Evolutionary conservation across 2,888 invertebrate species (phyloP), one percentile per base, ranked within the genome.

Genomic region (Cactoblastis cactorum): DNA sequence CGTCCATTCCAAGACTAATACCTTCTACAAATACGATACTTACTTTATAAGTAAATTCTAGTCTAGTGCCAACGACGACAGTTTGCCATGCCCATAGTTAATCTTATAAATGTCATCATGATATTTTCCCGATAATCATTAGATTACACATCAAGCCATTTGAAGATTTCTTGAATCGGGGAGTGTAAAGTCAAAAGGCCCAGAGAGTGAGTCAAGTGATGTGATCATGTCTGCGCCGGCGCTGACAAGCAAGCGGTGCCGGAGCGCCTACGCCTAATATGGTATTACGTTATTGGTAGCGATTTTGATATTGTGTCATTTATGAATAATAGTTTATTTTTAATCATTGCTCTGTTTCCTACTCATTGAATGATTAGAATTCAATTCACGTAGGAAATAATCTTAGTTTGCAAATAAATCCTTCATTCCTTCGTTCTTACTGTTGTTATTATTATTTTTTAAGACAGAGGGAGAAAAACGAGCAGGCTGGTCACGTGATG

Each of bases 191-290:
- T 52, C 39, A 52, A 49, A 28, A 55, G 28, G 15, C 33, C 35
- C 34, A 18, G 33, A 48, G 48, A 34, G 43, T 57, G 55, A 55
- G 37, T 55, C 52, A 57, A 52, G 45, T 51, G 28, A 43, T 43
- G 43, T 28, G 43, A 28, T 43, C 43, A 43, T 15, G 48, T 49
- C 34, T 53, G 48, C 43, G 52, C 46, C 52, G 53, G 52, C 52
- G 52, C 52, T 45, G 24, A 39, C 48, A 34, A 47, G 43, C 45
- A n/a, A n/a, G n/a, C 28, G 28, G 22, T 22, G 22, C 22, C 49
- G 49, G 18, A n/a, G 19, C 46, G 34, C 50, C 52, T 33, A 37
- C 43, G 41, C 53, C 49, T 34, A n/a, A 51, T 28, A 54, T 43
- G 54, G 54, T 12, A 22, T 39, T 28, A 15, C 35, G 3, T 49